Base-by-base conservation (phyloP, 1,140 invertebrate species). In the Hylaeus anthracinus region DNA sequence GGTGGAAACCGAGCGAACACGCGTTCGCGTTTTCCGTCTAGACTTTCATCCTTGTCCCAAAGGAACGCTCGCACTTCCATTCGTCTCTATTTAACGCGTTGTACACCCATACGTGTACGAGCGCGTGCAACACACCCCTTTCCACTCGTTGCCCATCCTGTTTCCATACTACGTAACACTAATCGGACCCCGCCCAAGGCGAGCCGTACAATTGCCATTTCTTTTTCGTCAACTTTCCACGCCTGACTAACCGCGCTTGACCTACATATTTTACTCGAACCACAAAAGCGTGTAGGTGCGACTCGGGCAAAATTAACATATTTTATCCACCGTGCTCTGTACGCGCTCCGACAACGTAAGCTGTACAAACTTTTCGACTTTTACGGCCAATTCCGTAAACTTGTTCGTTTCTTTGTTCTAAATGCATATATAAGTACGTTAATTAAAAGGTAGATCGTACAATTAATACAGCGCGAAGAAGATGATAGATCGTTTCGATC, bases 11-110 rank as follows among this genome's bases (percentile, higher is more conserved):
- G 43, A 72, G 64, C 43, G 45, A 66, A 51, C 51, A 14, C n/a
- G 63, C 56, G 64, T 75, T 72, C 69, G 69, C 74, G 67, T 70
- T 61, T 74, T 80, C 53, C 77, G 80, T 64, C 81, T 83, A 63
- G 67, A 72, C 53, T 87, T 87, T 83, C 86, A 85, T 83, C 77
- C 41, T 48, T 53, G 48, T 79, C 84, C 72, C 72, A 74, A 72
- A 61, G 84, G 60, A 86, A 84, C 71, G 37, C 70, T 79, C 79
- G 55, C 76, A 84, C 77, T 84, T 84, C 81, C 74, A 81, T 83
- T 67, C 74, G 41, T 71, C 66, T 72, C 45, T 76, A 60, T 79
- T 87, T 81, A 79, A 71, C 15, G 41, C 53, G 65, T 55, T 51
- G 6, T 51, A 45, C 43, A 5, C 3, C 5, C 63, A 26, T 12